Percentiles rank a stretch among this genome's conserved stretches.
Evolutionary conservation across 2,888 invertebrate genomes (phyloP).

Genomic region (Eubasilissa splendida): DNA sequence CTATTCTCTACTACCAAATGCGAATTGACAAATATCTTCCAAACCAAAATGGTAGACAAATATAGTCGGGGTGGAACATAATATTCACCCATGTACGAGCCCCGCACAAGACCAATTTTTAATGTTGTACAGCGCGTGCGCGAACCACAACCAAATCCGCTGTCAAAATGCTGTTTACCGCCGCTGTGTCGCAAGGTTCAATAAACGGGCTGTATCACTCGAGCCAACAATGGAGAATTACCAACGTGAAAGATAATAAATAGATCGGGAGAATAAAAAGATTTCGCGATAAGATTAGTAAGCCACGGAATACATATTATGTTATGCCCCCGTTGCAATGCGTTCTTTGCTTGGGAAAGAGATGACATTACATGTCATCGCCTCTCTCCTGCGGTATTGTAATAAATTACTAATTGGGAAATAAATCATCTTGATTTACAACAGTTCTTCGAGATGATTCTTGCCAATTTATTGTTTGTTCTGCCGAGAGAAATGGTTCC

Average conservation of each 20-base stretch:
- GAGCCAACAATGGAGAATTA: background rate
- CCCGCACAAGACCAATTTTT: no score
- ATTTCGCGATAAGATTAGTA: background rate
- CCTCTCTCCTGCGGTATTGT: background rate
- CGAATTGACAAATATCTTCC: no score
- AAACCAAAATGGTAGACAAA: no score
- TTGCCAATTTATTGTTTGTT: background rate
- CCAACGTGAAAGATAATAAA: background rate
- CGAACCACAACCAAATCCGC: no score
- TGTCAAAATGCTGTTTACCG: no score
- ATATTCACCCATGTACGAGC: no score
- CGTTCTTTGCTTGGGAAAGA: constrained; percentile 25
- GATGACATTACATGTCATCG: constrained; percentile 23
- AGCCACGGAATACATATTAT: background rate
- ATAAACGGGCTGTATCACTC: background rate
- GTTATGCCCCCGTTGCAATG: background rate
- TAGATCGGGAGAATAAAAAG: constrained; percentile 8
- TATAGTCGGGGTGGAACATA: no score
- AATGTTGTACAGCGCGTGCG: no score
- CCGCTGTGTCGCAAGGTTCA: background rate
- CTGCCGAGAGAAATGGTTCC: background rate
- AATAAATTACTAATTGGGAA: constrained; percentile 15
- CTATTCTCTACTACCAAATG: no score
- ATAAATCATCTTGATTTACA: constrained; percentile 15
- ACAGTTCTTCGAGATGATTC: background rate